Base-by-base conservation (phyloP, 2,888 invertebrate genomes). In the Cosmopolites sordidus region DNA sequence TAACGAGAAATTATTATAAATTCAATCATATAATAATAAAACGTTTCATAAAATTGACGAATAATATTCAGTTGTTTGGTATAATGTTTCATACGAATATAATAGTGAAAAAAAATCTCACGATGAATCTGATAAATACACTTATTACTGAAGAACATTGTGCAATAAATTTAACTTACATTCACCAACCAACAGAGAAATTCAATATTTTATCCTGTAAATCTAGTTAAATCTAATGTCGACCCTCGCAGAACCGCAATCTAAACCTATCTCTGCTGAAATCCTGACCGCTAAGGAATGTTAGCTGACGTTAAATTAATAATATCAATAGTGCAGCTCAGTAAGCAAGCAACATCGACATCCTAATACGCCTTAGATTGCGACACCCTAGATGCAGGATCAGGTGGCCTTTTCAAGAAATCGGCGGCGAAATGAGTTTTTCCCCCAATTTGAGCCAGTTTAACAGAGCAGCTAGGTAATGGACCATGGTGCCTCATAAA, bases 401-500 rank as follows among this genome's bases (percentile, higher is more conserved):
- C 53, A 53, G 53, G 53, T 53, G 53, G 53, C 39, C 29, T 43
- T 45, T 43, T 51, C 27, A 37, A 47, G 43, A 43, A 53, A 43
- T 53, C 47, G 41, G 39, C 37, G 47, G 43, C 42, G 30, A 52
- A 52, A 39, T 52, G 47, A 42, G 22, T 38, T 42, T 42, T 51
- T 42, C 16, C 17, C n/a, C 11, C 47, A 27, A 27, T 27, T 27
- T 27, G 27, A 5, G 27, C 9, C 27, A n/a, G 27, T 9, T 9
- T 5, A 27, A 9, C 27, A 6, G 27, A 27, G 27, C 9, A 9
- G 27, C 27, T 27, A 5, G 5, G 9, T 27, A 27, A 27, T 27
- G n/a, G 37, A 17, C 38, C 41, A 42, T 11, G 9, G 27, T 9
- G 27, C 9, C 27, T 5, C 27, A 27, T 27, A 27, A 27, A 27